Evolutionary conservation across 1,140 invertebrate species (phyloP), one percentile per base, ranked within the genome.

Genomic region (Drosophila sucinea): DNA sequence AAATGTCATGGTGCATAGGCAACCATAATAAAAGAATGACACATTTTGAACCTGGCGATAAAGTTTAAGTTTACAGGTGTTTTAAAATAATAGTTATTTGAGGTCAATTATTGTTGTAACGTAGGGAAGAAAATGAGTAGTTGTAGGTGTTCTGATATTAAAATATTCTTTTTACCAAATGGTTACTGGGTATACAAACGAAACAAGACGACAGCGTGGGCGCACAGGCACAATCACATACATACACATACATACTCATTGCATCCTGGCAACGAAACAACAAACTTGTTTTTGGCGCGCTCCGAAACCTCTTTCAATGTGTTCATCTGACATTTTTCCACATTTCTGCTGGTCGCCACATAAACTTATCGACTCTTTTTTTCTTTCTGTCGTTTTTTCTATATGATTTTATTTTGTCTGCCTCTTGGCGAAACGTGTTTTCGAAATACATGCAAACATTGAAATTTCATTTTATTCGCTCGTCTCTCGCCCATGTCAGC

Each of bases 201-300:
- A 60, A 60, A 47, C 10, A 30, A 64, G 51, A 23, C 32, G 33
- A 54, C 54, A 27, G 75, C 75, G 75, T 77, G 75, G 75, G 75
- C 73, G 75, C 75, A 44, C 56, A 56, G 61, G 74, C 70, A 44
- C 40, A 44, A 0, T 4, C 41, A 35, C 33, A 35, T 11, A 38
- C 8, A 38, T 10, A 38, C 35, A 38, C 35, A 38, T 38, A 47
- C 4, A 47, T 23, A 23, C 44, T 17, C 44, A 62, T 54, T 62
- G 55, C 55, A 57, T 57, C 55, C 55, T 57, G 55, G 55, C 41
- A 54, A 47, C n/a, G 11, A 4, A 38, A 55, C 54, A 8, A 30
- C 29, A 73, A 86, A 86, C 82, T 73, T 72, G 82, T 86, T 86
- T 86, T 86, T 85, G 75, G 83, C 83, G 71, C 57, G 79, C 75